These are phyloP conservation scores for Amphimallon solstitiale DNA, from an alignment of 2,888 invertebrate species.

Conservation along the genomic window DNA sequence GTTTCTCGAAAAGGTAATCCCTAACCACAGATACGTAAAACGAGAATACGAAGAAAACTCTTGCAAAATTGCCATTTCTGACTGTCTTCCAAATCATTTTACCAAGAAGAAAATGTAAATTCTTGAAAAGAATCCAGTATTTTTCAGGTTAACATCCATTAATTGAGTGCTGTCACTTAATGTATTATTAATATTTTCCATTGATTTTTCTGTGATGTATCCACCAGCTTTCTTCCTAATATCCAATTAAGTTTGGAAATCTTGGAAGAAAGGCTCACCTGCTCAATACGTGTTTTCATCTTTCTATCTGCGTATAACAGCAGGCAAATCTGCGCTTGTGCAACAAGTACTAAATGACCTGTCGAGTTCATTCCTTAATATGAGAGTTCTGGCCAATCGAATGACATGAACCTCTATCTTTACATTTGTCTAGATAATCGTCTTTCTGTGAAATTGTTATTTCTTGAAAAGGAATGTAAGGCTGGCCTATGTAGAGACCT, in stretches of 20 bases:
- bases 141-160: too few relatives aligned
- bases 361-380: conserved; percentile 35
- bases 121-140: too few relatives aligned
- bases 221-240: too few relatives aligned
- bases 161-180: too few relatives aligned
- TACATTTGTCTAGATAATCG: conserved; percentile 67
- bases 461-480: conserved; percentile 52
- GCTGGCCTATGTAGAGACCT: conserved; percentile 66
- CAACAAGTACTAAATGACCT: conserved; percentile 68
- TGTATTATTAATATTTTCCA: too few relatives aligned
- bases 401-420: conserved; percentile 70
- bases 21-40: too few relatives aligned
- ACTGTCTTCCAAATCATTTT: too few relatives aligned
- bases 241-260: conserved; percentile 31
- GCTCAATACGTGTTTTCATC: conserved; percentile 82
- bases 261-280: conserved; percentile 65
- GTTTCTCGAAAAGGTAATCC: too few relatives aligned
- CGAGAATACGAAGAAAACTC: too few relatives aligned
- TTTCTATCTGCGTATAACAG: conserved; percentile 83
- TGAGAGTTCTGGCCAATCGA: conserved; percentile 65
- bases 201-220: too few relatives aligned
- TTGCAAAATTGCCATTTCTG: too few relatives aligned
- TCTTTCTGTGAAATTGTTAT: conserved; percentile 48
- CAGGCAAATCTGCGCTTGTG: conserved; percentile 78
- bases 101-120: too few relatives aligned